Conservation (phyloP, 53 echinoderm and acorn worm species). For the Astropecten irregularis region DNA sequence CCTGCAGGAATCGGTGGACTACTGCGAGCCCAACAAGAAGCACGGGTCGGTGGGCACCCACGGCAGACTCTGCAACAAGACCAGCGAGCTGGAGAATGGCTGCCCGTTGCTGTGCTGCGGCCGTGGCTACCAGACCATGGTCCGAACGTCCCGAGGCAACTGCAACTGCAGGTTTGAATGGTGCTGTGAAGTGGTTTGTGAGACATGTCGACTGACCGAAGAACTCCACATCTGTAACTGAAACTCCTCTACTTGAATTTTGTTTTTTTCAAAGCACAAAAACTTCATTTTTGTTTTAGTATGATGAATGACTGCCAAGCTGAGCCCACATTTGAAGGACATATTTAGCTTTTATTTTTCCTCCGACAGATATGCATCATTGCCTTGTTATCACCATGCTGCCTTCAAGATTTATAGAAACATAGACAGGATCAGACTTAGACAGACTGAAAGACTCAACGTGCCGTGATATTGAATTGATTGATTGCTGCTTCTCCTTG, state of each 20-base stretch:
- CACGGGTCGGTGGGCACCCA: constrained; percentile 94
- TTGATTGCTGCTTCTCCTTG: too few species aligned
- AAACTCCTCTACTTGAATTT: constrained; percentile 5
- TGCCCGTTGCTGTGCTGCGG: constrained; percentile 92
- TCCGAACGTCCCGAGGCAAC: constrained; percentile 75
- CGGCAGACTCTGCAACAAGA: constrained; percentile 94
- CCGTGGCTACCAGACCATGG: constrained; percentile 94
- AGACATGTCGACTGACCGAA: constrained; percentile 74
- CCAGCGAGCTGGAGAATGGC: constrained; percentile 72
- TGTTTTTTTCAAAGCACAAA: not conserved
- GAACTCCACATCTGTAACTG: constrained; percentile 93
- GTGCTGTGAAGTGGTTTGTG: constrained; percentile 97
- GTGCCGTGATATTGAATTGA: too few species aligned
- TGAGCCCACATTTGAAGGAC: too few species aligned
- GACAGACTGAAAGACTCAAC: too few species aligned
- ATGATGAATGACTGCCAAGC: not conserved
- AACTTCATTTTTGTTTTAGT: too few species aligned
- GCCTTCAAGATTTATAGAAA: too few species aligned
- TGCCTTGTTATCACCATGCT: too few species aligned
- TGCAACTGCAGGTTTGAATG: constrained; percentile 94
- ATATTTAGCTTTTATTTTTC: too few species aligned
- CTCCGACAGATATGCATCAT: too few species aligned
- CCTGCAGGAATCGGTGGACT: constrained; percentile 80
- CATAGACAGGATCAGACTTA: too few species aligned
- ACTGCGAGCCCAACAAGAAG: constrained; percentile 89